Evolutionary conservation across 1,140 invertebrate genomes (phyloP).

Genomic region (Condylostylus longicornis): DNA sequence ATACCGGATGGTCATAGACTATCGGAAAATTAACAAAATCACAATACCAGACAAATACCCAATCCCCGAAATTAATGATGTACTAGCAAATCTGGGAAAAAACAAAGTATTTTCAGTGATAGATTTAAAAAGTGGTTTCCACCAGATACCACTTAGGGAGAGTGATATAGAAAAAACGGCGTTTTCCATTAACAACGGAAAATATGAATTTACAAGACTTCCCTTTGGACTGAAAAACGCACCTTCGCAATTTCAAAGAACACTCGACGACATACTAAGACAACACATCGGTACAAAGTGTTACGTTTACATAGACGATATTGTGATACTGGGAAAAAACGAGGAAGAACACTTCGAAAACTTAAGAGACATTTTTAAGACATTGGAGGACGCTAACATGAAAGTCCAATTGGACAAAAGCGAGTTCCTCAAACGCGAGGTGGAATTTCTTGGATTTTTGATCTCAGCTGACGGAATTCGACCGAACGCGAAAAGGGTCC

Average conservation of each 20-base stretch:
- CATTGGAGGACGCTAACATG: slow-evolving; percentile 6
- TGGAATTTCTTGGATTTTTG: slow-evolving; percentile 11
- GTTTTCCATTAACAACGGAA: slow-evolving; percentile 34
- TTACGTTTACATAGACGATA: slow-evolving; percentile 31
- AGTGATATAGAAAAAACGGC: slow-evolving; percentile 32
- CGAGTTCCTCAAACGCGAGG: slow-evolving; percentile 9
- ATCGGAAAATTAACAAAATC: slow-evolving; percentile 4
- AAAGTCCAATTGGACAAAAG: slow-evolving; percentile 9
- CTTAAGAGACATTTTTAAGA: slow-evolving; percentile 8
- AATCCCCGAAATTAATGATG: slow-evolving; percentile 6
- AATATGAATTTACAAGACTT: slow-evolving; percentile 23
- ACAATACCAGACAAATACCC: slow-evolving; percentile 8
- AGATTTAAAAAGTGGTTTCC: slow-evolving; percentile 1
- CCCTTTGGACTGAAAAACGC: slow-evolving; percentile 25
- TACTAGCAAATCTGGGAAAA: slow-evolving; percentile 4
- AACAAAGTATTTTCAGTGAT: slow-evolving; percentile 6
- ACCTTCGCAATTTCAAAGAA: slow-evolving; percentile 25
- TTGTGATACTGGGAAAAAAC: slow-evolving; percentile 10
- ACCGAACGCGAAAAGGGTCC: slow-evolving; percentile 11
- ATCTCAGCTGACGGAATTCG: slow-evolving; percentile 8
- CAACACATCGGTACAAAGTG: slow-evolving; percentile 27
- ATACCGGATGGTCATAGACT: slow-evolving; percentile 20
- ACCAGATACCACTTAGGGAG: slow-evolving; percentile 1
- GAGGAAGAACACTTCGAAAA: slow-evolving; percentile 18
- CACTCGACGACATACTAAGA: slow-evolving; percentile 31